Base-by-base conservation (phyloP, 2,888 invertebrate genomes). In the Trachelus troglodyta region DNA sequence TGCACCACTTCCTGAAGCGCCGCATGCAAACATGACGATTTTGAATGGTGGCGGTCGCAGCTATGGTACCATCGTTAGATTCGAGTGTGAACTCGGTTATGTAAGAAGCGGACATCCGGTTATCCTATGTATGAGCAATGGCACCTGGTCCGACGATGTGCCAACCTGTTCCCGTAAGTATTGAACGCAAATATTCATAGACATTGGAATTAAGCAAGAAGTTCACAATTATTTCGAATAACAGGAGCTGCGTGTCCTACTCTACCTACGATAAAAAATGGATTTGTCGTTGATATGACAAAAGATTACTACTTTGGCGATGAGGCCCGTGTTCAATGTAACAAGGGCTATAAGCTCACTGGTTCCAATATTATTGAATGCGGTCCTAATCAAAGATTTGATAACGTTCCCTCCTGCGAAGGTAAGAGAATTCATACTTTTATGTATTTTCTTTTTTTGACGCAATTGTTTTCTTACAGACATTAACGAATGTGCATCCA, bases 91-190 rank as follows among this genome's bases (percentile, higher is more conserved):
- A 88, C 95, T 97, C 11, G 98, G 98, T 4, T 98, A 97, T 88
- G 95, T 97, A 77, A 94, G 98, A 83, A 95, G 94, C 84, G 98
- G 98, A 40, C 96, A 96, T 89, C 98, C 98, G 30, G 98, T 98
- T 4, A 94, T 98, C 71, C 94, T 97, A 69, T 98, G 98, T 90
- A 98, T 98, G 97, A 98, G 97, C 88, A 98, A 98, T 88, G 98
- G 98, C 76, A 97, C 98, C 12, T 98, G 98, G 98, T 98, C 98
- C 80, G 97, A 97, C 79, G 95, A 96, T 84, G 97, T 98, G 6
- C 98, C 98, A 1, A 95, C 95, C 9, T 98, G 98, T 91, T 94
- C 96, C 68, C 94, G 97, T 92, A 93, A 93, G 93, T 91, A 75
- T 77, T 71, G 12, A 11, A 23, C 23, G 37, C 34, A 73, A 71